Evolutionary conservation across 2,113 vertebrate species (phyloP).

Genomic region (Rhinolophus ferrumequinum): DNA sequence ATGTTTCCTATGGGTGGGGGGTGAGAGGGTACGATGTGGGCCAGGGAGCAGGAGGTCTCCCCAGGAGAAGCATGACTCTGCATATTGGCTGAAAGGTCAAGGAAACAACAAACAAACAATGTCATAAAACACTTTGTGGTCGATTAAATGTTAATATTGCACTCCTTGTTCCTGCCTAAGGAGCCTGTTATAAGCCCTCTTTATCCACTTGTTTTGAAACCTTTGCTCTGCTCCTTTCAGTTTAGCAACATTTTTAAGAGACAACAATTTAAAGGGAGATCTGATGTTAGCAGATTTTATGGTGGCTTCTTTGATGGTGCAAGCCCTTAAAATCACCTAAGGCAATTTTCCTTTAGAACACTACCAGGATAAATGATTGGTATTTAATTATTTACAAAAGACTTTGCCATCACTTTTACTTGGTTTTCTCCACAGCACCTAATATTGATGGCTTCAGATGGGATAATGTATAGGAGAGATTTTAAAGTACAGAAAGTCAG

Average conservation of each 20-base stretch:
- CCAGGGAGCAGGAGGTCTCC: accelerated
- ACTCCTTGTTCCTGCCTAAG: not conserved
- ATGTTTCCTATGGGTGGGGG: not conserved
- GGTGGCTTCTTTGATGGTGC: not conserved
- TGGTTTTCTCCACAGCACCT: conserved; percentile 17
- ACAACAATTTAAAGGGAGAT: not conserved
- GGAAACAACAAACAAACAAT: not conserved
- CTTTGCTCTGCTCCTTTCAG: not conserved
- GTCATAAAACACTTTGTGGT: not conserved
- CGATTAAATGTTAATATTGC: not conserved
- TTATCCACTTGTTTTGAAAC: not conserved
- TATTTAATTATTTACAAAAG: conserved; percentile 58
- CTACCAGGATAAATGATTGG: not conserved
- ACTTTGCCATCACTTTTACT: not conserved
- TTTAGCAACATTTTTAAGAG: conserved; percentile 30
- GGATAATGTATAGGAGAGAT: not conserved
- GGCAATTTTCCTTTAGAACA: not conserved
- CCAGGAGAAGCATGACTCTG: not conserved
- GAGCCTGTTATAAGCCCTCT: not conserved
- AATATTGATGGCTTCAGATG: not conserved
- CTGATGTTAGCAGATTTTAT: conserved; percentile 25
- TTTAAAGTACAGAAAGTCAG: not conserved
- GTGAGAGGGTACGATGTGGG: not conserved
- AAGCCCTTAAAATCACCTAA: not conserved
- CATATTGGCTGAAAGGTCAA: conserved; percentile 6